A percentile compares a stretch with the other conserved stretches of the same genome.
These are phyloP conservation scores for Dendrocopos noguchii DNA, from an alignment of 2,113 vertebrate species.

Conservation along the genomic window DNA sequence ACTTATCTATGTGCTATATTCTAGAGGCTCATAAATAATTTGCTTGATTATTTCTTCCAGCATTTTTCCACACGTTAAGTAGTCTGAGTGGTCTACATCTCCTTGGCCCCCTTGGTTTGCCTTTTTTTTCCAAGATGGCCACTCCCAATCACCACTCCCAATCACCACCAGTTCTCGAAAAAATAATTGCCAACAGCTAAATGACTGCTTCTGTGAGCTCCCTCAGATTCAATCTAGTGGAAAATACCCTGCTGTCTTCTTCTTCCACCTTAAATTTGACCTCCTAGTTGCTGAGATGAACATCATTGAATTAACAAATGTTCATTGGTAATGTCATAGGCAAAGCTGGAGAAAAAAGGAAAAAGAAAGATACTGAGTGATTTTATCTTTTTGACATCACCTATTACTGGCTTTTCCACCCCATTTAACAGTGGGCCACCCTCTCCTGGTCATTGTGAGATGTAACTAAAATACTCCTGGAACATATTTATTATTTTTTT, in stretches of 20 bases:
- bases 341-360: background rate
- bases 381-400: background rate
- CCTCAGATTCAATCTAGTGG: background rate
- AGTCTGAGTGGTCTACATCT: background rate
- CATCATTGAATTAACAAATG: background rate
- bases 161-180: background rate
- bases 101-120: background rate
- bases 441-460: background rate
- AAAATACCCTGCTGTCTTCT: background rate
- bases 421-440: background rate
- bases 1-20: constrained; percentile 49
- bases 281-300: background rate
- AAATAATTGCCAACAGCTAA: background rate
- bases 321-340: background rate
- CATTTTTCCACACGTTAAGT: constrained; percentile 15
- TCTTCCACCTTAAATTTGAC: background rate
- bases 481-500: background rate
- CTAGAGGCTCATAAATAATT: constrained; percentile 64
- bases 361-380: background rate
- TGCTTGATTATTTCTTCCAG: constrained; percentile 54
- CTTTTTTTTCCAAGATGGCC: background rate
- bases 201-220: background rate
- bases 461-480: background rate
- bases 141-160: background rate
- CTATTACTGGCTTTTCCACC: background rate